Conservation (phyloP, 2,888 invertebrate species). For the Nymphalis urticae region DNA sequence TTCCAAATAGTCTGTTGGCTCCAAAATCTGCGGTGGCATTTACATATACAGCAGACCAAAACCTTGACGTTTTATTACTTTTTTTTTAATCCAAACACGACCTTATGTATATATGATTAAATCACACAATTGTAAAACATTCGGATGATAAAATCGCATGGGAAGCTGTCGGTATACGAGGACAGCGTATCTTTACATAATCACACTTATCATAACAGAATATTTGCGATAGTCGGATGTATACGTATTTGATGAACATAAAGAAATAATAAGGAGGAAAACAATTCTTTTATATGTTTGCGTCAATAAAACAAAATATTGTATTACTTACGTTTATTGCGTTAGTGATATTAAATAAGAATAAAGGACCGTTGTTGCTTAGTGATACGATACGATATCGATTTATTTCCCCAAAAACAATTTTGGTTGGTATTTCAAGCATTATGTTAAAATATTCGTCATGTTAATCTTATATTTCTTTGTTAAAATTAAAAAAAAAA, state of each 20-base stretch:
- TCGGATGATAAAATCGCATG: conserved; percentile 17
- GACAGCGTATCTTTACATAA: conserved; percentile 34
- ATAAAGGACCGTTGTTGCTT: conserved; percentile 10
- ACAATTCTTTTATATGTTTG: conserved; percentile 21
- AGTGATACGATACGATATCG: conserved; percentile 1
- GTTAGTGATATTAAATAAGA: conserved; percentile 20
- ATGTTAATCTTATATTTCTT: background rate
- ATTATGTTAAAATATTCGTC: no score
- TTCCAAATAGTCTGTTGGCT: conserved; percentile 41
- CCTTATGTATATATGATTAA: background rate
- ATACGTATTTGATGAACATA: conserved; percentile 27
- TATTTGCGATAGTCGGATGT: conserved; percentile 26
- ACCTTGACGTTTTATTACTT: conserved; percentile 24
- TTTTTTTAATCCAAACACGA: conserved; percentile 10
- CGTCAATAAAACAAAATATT: conserved; percentile 22
- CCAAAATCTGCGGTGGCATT: conserved; percentile 39
- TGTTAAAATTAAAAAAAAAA: background rate
- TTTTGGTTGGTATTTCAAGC: no score
- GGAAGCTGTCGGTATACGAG: conserved; percentile 22
- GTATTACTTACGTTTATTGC: conserved; percentile 26
- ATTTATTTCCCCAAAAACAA: background rate
- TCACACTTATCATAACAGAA: conserved; percentile 35
- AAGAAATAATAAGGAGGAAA: conserved; percentile 26
- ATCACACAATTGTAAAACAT: conserved; percentile 12
- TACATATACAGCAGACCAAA: conserved; percentile 47